These are phyloP conservation scores for Eremophila alpestris DNA, from an alignment of 2,797 vertebrate species.

Conservation along the genomic window DNA sequence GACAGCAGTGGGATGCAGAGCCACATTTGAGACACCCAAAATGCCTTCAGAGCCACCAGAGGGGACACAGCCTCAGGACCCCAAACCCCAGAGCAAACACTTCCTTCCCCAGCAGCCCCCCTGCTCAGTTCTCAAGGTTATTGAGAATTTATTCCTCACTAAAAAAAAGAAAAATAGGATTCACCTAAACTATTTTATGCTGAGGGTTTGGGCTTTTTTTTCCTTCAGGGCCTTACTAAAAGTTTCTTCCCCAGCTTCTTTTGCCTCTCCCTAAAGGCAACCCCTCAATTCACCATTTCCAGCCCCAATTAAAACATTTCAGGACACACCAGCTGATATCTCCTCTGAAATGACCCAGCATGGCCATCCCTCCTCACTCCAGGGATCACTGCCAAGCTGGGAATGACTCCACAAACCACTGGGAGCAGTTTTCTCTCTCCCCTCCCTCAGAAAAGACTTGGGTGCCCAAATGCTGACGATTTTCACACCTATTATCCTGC, in stretches of 20 bases:
- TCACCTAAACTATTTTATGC: neutral
- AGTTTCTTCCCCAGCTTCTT: neutral
- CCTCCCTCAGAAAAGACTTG: neutral
- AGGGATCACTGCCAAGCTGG: neutral
- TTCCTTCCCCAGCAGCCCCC: neutral
- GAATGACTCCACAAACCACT: neutral
- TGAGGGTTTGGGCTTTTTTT: neutral
- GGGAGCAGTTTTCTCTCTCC: neutral
- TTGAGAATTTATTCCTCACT: neutral
- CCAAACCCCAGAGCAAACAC: neutral
- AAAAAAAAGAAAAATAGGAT: neutral
- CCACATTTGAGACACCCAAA: fast-evolving
- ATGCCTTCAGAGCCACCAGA: neutral
- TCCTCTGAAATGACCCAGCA: neutral
- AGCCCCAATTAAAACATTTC: neutral
- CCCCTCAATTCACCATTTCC: neutral
- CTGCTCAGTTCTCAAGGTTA: neutral
- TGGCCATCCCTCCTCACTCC: neutral
- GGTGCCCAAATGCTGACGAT: neutral
- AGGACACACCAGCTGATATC: fast-evolving
- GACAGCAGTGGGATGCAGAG: neutral
- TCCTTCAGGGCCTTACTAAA: neutral
- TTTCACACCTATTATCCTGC: neutral
- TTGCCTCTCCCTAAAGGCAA: neutral
- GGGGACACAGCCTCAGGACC: neutral